phyloP scores from a whole-genome alignment of 2,797 vertebrate genomes.

The Cryptoprocta ferox region DNA sequence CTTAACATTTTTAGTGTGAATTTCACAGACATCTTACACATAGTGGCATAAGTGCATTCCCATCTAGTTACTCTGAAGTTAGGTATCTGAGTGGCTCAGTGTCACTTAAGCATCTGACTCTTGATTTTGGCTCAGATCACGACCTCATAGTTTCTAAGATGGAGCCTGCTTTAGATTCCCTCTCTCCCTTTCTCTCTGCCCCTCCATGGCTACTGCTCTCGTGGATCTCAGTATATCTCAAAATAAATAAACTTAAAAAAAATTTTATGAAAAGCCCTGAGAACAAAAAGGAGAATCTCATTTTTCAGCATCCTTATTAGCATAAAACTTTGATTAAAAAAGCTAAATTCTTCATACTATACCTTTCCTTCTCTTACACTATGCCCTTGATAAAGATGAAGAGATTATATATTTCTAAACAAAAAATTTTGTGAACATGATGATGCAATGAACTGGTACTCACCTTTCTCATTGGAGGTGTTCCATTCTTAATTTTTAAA shows the following conservation, averaged over 20 bases:
- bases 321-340: conserved; percentile 27
- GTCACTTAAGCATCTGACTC: too few species aligned
- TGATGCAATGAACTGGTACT: background rate
- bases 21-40: background rate
- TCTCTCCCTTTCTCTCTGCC: too few species aligned
- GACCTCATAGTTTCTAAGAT: too few species aligned
- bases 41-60: background rate
- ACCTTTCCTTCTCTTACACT: background rate
- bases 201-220: too few species aligned
- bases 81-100: too few species aligned
- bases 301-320: background rate
- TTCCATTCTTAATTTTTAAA: conserved; percentile 99
- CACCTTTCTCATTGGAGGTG: conserved; percentile 99
- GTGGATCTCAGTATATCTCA: too few species aligned
- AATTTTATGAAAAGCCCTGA: background rate
- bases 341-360: background rate
- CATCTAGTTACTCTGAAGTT: background rate
- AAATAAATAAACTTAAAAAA: too few species aligned
- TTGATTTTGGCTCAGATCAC: too few species aligned
- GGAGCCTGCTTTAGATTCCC: too few species aligned
- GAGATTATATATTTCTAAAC: background rate
- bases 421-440: conserved; percentile 13
- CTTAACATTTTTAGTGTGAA: background rate
- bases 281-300: background rate
- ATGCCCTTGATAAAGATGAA: background rate